Evolutionary conservation across 2,888 invertebrate species (phyloP), one percentile per base, ranked within the genome.

Genomic region (Asteroscopus sphinx): DNA sequence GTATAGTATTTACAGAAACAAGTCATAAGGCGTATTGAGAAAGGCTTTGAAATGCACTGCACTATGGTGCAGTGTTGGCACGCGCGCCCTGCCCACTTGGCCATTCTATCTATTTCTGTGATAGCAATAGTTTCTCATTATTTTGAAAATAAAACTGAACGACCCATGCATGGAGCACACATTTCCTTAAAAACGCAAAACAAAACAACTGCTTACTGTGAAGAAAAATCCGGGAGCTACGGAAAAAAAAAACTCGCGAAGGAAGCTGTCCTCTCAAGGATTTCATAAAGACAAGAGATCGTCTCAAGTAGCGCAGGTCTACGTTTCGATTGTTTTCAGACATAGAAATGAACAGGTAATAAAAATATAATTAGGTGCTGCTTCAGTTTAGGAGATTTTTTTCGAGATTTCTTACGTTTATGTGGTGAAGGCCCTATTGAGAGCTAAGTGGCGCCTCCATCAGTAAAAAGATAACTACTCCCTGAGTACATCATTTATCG

Each of bases 281-380:
- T 78, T 76, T 87, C 82, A 84, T 86, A 82, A 86, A 85, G 81
- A 85, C 82, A 84, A 82, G 83, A 75, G 81, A 79, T 73, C 68
- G 87, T 88, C 87, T 88, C 86, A 73, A 88, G 88, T 68, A 76
- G 74, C 63, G 36, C 60, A 47, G 63, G 68, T 62, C 64, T 71
- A 57, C 25, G 11, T 15, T 13, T 17, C 28, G 45, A 64, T 58
- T 68, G 63, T 68, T 68, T 52, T 16, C 37, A 7, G 45, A 45
- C 36, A 40, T 6, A 12, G 33, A 46, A 71, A 72, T 55, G 53
- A 41, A 56, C 63, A 54, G 70, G 64, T 64, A 44, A 60, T 57
- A 54, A 53, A 55, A 65, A 68, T 57, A 53, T 60, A 54, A 69
- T 61, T 66, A 61, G 51, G 30, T 53, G 25, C 15, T 17, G 2